phyloP scores from a whole-genome alignment of 1,140 invertebrate species.

The Plectrocnemia conspersa region DNA sequence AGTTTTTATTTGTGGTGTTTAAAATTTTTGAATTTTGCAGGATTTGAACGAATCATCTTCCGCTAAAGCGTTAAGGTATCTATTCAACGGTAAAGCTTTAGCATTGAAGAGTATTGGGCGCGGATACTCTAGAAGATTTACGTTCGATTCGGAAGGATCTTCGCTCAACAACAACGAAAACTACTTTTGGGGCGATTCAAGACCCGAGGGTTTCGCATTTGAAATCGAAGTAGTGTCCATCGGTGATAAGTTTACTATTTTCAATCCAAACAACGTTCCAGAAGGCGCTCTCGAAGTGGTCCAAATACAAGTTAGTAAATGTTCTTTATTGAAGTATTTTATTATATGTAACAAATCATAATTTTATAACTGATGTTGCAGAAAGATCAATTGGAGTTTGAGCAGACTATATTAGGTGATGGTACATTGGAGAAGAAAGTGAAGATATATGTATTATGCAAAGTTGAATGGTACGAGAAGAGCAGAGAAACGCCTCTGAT shows the following conservation, averaged over 20 bases:
- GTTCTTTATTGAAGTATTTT: background rate
- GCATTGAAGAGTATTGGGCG: conserved; percentile 65
- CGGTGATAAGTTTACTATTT: conserved; percentile 67
- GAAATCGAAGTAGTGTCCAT: conserved; percentile 63
- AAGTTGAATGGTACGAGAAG: conserved; percentile 63
- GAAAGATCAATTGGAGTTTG: conserved; percentile 49
- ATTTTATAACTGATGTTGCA: conserved; percentile 33
- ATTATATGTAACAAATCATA: background rate
- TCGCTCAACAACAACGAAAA: conserved; percentile 64
- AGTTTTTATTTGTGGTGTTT: background rate
- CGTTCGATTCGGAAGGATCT: conserved; percentile 60
- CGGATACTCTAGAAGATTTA: conserved; percentile 69
- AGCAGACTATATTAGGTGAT: conserved; percentile 46
- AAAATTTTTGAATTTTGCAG: conserved; percentile 41
- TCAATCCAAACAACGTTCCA: conserved; percentile 57
- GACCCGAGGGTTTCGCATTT: conserved; percentile 67
- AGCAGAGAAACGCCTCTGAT: conserved; percentile 55
- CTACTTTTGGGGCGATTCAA: conserved; percentile 74
- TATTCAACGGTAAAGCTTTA: conserved; percentile 60
- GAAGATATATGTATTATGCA: conserved; percentile 58
- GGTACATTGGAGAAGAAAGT: conserved; percentile 60
- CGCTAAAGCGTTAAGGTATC: conserved; percentile 49
- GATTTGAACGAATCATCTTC: conserved; percentile 43
- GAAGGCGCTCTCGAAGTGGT: conserved; percentile 61
- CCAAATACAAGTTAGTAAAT: conserved; percentile 50